These are phyloP conservation scores for Nycticebus coucang DNA, from an alignment of 2,113 vertebrate genomes.

Conservation along the genomic window DNA sequence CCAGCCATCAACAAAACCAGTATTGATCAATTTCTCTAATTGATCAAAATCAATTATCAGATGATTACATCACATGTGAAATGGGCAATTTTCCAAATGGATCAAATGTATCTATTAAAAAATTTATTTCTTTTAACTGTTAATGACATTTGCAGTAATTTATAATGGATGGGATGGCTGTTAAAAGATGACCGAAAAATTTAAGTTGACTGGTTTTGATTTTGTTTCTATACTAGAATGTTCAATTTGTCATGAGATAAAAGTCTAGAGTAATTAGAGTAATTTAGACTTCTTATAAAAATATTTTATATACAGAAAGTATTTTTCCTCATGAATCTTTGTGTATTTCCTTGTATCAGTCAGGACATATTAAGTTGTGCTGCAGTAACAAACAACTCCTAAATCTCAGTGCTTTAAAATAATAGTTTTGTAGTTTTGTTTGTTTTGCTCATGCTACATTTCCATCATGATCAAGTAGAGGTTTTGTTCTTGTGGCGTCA, in stretches of 20 bases:
- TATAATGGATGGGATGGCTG: neutral
- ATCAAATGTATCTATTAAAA: neutral
- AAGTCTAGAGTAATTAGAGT: neutral
- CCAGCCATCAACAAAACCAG: neutral
- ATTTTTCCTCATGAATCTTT: neutral
- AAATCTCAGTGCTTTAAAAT: neutral
- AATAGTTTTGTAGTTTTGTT: neutral
- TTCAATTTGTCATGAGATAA: neutral
- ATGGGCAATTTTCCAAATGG: neutral
- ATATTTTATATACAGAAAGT: neutral
- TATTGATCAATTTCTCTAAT: neutral
- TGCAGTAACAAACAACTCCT: neutral
- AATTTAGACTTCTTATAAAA: neutral
- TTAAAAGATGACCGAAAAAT: neutral
- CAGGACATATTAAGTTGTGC: neutral
- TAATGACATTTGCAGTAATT: neutral
- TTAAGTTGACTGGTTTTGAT: neutral
- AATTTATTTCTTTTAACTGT: neutral
- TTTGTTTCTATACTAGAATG: neutral
- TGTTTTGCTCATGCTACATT: neutral
- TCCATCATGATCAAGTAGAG: neutral
- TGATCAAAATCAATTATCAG: neutral
- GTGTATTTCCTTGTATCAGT: neutral
- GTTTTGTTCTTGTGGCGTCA: neutral
- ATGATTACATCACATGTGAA: neutral